Base-by-base conservation (phyloP, 1,140 invertebrate species). In the Popillia japonica region DNA sequence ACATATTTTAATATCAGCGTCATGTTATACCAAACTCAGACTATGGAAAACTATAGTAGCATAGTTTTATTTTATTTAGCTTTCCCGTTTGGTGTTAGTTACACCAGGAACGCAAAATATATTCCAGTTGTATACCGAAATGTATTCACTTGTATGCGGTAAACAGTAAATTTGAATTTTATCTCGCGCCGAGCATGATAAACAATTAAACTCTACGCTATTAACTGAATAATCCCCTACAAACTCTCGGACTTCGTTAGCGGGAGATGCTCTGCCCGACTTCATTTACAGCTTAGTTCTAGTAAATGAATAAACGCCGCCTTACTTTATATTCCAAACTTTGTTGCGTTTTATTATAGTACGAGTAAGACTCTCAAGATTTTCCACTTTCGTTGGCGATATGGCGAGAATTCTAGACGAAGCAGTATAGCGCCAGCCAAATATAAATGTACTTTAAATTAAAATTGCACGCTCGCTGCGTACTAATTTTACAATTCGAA, bases 381-480 rank as follows among this genome's bases (percentile, higher is more conserved):
- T 68, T 68, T 68, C 61, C 61, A 34, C 22, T 68, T 68, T 10
- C 27, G 27, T 11, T 22, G 61, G 22, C 20, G 27, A 11, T 68
- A 27, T 68, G 22, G 17, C 61, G 22, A 10, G 61, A 68, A 68
- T 55, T 55, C 48, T 55, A 55, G 48, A 55, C 48, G 48, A 55
- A 17, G 14, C 48, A 55, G 48, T 55, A 14, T n/a, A 34, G 27
- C 48, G 48, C 17, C 8, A 22, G 61, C 61, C 61, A 68, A 17
- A 68, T 68, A 68, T 68, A 68, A 68, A 68, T 68, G 61, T 68
- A 68, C 61, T 68, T 68, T 68, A 68, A 68, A 68, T 68, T 68
- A 68, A 68, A 68, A 68, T 68, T 27, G 61, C 11, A 27, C 61
- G 61, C 11, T 68, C 22, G 27, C 7, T 23, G 61, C 20, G 22